These are phyloP conservation scores for Lucilia cuprina DNA, from an alignment of 1,140 invertebrate genomes.

Conservation along the genomic window DNA sequence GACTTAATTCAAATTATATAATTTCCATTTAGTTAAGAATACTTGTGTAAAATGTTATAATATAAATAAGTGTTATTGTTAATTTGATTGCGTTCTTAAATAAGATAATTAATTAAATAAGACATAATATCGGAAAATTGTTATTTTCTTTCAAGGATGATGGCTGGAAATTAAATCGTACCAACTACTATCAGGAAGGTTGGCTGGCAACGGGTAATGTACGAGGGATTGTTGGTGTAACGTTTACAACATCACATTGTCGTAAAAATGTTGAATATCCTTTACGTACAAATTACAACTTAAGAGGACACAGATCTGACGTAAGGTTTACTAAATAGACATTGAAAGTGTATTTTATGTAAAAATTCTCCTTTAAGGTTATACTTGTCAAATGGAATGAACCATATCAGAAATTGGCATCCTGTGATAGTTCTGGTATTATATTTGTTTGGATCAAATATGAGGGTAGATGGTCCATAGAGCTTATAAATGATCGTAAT, in stretches of 20 bases:
- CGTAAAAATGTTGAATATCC: slow-evolving; percentile 82
- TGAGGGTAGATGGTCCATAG: slow-evolving; percentile 98
- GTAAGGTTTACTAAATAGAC: slow-evolving; percentile 66
- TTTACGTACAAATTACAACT: slow-evolving; percentile 95
- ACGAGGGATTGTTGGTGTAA: slow-evolving; percentile 93
- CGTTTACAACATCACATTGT: slow-evolving; percentile 93
- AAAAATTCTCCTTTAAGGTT: slow-evolving; percentile 70
- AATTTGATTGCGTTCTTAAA: neutral
- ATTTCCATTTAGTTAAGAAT: no score
- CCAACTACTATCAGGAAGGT: slow-evolving; percentile 97
- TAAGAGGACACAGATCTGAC: slow-evolving; percentile 94
- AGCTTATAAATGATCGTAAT: slow-evolving; percentile 97
- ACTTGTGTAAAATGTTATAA: no score
- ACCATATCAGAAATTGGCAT: slow-evolving; percentile 97
- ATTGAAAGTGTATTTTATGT: neutral
- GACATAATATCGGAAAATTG: slow-evolving; percentile 35
- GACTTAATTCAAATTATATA: no score
- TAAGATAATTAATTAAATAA: neutral
- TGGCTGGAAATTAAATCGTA: slow-evolving; percentile 91
- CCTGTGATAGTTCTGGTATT: slow-evolving; percentile 96
- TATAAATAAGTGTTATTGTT: no score
- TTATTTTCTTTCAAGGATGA: slow-evolving; percentile 73
- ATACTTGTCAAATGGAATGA: slow-evolving; percentile 98
- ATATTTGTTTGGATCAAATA: slow-evolving; percentile 99
- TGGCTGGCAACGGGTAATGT: slow-evolving; percentile 96